Evolutionary conservation across 2,113 vertebrate genomes (phyloP).

Genomic region (Halichoerus grypus): DNA sequence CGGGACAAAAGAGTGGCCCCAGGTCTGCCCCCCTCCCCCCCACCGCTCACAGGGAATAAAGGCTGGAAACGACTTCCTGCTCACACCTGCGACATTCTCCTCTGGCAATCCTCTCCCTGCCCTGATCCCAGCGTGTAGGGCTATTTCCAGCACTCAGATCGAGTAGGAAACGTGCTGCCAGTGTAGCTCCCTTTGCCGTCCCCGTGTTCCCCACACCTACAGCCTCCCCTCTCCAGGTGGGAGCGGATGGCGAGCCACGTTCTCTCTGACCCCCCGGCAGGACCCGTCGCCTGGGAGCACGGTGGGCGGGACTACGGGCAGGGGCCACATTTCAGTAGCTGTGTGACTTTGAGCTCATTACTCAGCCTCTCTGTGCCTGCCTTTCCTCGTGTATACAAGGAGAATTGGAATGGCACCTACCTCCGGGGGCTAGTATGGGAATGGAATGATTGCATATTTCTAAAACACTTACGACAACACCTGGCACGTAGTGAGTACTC

Average conservation of each 20-base stretch:
- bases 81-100: background rate
- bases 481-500: background rate
- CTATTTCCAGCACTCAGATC: background rate
- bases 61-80: background rate
- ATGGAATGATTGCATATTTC: background rate
- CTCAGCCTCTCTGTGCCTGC: background rate
- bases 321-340: background rate
- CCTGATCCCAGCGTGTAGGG: background rate
- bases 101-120: background rate
- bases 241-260: no score
- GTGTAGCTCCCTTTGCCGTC: background rate
- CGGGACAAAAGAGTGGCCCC: background rate
- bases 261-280: background rate
- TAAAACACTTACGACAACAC: background rate
- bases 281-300: background rate
- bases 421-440: background rate
- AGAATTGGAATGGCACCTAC: background rate
- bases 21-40: no score
- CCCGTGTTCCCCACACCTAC: no score
- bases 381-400: background rate
- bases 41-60: background rate
- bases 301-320: background rate
- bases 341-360: background rate
- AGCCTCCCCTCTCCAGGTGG: background rate
- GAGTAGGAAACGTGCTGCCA: fast-evolving